Evolutionary conservation across 1,140 invertebrate genomes (phyloP), one percentile per base, ranked within the genome.

Genomic region (Cydia strobilella): DNA sequence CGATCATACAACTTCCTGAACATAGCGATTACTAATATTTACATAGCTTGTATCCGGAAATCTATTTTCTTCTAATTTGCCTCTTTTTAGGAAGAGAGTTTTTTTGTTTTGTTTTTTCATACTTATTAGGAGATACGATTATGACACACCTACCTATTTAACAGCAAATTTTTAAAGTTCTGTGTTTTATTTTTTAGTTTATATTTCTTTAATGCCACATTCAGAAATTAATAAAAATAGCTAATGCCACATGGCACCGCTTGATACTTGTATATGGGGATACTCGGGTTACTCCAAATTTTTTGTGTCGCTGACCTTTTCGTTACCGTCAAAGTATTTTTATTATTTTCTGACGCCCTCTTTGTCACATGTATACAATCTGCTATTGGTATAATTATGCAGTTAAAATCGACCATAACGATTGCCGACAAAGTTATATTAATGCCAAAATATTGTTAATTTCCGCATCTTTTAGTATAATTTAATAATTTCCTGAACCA

Each of bases 1-100:
- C 12, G 13, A 45, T 45, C 78, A 69, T 73, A 75, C 78, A 65
- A 74, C 72, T 79, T 80, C 77, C 77, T 79, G 76, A 83, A 81
- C 76, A 78, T 54, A 76, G 79, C 63, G 62, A 59, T 81, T 80
- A 83, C 23, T 59, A 59, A 59, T 3, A 59, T 59, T 59, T 59
- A 59, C 54, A 59, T 23, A 20, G 18, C 20, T 20, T 10, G 20
- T 20, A 59, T 23, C 54, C 54, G 54, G 54, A 59, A 23, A 59
- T 59, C 9, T 23, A 59, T 59, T 23, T 23, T 59, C 15, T 23
- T 59, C 15, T 59, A 59, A 59, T 59, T 59, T 23, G 54, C 10
- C 20, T 59, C 0, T 23, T 59, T 51, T 59, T 59, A 10, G n/a
- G 20, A 23, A 59, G 20, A 59, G n/a, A 20, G 48, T n/a, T 54